Evolutionary conservation across 2,797 vertebrate species (phyloP).

Genomic region (Chaetodon trifasciatus): DNA sequence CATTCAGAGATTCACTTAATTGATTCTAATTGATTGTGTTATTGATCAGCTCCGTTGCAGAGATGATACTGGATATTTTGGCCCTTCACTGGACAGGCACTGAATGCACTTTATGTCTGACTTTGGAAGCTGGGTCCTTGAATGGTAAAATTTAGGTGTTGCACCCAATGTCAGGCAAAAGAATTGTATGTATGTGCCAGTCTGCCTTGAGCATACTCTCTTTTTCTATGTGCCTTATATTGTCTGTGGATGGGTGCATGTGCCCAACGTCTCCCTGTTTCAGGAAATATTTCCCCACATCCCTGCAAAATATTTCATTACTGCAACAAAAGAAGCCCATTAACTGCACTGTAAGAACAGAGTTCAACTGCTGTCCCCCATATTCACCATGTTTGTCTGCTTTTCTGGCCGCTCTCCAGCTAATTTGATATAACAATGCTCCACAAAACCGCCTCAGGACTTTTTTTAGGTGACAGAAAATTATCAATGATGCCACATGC

Average conservation of each 20-base stretch:
- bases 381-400: conserved; percentile 83
- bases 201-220: conserved; percentile 32
- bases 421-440: conserved; percentile 91
- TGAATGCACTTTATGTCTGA: conserved; percentile 45
- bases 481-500: conserved; percentile 90
- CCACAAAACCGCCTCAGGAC: conserved; percentile 83
- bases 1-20: conserved; percentile 81
- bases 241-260: conserved; percentile 65
- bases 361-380: conserved; percentile 82
- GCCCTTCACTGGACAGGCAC: conserved; percentile 33
- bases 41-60: conserved; percentile 82
- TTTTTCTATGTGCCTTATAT: conserved; percentile 53
- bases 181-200: conserved; percentile 40
- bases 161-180: conserved; percentile 59
- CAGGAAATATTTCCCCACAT: conserved; percentile 79
- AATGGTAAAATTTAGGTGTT: conserved; percentile 47
- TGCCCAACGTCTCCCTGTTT: conserved; percentile 64
- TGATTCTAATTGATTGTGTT: conserved; percentile 87
- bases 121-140: conserved; percentile 45
- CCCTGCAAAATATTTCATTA: conserved; percentile 87
- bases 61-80: conserved; percentile 58
- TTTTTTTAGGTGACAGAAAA: conserved; percentile 86
- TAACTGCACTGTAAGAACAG: conserved; percentile 85
- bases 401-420: conserved; percentile 88
- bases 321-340: conserved; percentile 89